phyloP scores from a whole-genome alignment of 1,140 invertebrate genomes.

The Heliconius hewitsoni region DNA sequence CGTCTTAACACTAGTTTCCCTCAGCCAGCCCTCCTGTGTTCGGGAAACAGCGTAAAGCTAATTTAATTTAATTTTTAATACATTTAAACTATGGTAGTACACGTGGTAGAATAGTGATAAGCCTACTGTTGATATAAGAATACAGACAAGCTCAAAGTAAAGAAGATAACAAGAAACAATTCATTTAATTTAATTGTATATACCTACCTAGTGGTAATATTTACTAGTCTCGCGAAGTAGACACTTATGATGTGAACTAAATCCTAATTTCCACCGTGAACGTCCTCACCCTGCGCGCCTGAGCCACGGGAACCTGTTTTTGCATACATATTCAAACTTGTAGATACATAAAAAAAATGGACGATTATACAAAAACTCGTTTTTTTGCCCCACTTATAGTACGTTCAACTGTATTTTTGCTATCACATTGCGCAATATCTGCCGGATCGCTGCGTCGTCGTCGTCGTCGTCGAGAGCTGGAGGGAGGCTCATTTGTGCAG shows the following conservation, averaged over 20 bases:
- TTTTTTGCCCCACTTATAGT: slow-evolving; percentile 20
- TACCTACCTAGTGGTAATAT: no score
- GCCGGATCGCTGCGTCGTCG: slow-evolving; percentile 1
- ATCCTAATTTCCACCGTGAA: not conserved
- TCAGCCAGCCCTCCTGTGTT: no score
- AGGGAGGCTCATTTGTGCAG: not conserved
- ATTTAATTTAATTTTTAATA: no score
- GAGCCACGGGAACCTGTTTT: not conserved
- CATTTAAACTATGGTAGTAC: not conserved
- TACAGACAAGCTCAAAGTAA: not conserved
- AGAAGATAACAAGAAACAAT: not conserved
- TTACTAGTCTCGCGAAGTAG: not conserved
- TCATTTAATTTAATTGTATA: not conserved
- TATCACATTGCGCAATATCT: slow-evolving; percentile 14
- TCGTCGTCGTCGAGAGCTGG: not conserved
- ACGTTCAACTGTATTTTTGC: slow-evolving; percentile 28
- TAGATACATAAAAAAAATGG: not conserved
- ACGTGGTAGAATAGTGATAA: not conserved
- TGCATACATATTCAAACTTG: not conserved
- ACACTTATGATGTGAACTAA: not conserved
- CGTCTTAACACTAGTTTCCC: no score
- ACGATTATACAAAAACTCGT: slow-evolving; percentile 20
- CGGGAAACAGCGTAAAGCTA: no score
- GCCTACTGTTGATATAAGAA: not conserved
- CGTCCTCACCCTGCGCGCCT: not conserved